phyloP scores from a whole-genome alignment of 2,888 invertebrate species.

The Eulithis testata region DNA sequence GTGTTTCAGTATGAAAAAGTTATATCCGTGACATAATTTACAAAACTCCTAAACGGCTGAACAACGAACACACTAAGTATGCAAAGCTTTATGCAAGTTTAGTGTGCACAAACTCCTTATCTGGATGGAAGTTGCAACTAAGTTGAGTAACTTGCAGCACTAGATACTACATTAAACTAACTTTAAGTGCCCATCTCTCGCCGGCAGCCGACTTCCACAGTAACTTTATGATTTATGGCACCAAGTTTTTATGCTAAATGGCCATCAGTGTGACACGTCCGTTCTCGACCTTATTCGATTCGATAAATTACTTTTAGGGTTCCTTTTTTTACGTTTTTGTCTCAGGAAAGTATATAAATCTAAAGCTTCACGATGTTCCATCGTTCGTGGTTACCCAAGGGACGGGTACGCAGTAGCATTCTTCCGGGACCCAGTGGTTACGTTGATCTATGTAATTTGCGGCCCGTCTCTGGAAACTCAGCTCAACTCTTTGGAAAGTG shows the following conservation, averaged over 20 bases:
- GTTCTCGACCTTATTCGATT: constrained; percentile 42
- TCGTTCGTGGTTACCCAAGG: background rate
- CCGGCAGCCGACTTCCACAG: constrained; percentile 43
- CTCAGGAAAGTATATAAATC: background rate
- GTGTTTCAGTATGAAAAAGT: too few relatives aligned
- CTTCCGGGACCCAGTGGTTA: too few relatives aligned
- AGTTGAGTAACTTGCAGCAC: constrained; percentile 56
- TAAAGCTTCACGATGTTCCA: background rate
- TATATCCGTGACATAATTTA: background rate
- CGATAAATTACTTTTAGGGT: constrained; percentile 33
- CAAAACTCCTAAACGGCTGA: background rate
- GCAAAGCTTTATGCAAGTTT: constrained; percentile 14
- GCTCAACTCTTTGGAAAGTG: too few relatives aligned
- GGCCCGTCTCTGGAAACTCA: too few relatives aligned
- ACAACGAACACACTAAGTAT: background rate
- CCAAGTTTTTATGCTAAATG: constrained; percentile 52
- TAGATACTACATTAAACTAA: constrained; percentile 59
- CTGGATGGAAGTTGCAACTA: constrained; percentile 47
- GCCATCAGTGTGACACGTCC: constrained; percentile 36
- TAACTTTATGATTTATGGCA: constrained; percentile 65
- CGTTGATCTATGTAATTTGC: too few relatives aligned
- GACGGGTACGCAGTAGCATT: too few relatives aligned
- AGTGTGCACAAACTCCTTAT: constrained; percentile 23
- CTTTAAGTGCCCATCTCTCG: constrained; percentile 60
- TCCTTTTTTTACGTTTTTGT: background rate